These are phyloP conservation scores for Acrocephalus kingi DNA, from an alignment of 2,113 vertebrate genomes.

Conservation along the genomic window DNA sequence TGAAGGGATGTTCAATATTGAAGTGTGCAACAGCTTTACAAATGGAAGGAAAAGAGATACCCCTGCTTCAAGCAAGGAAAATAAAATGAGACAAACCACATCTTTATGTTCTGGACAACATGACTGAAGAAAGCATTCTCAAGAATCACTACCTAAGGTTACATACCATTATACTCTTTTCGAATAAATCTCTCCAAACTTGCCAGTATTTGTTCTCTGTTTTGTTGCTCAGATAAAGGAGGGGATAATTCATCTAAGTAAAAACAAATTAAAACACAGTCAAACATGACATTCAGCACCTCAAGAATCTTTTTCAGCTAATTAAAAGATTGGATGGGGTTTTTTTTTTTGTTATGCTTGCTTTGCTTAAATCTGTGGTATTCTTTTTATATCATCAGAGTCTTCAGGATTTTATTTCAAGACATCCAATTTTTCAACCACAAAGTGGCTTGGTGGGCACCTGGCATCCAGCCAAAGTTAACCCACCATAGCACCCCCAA, in stretches of 20 bases:
- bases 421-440: neutral
- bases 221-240: conserved; percentile 88
- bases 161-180: conserved; percentile 94
- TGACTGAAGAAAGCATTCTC: neutral
- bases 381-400: neutral
- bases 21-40: neutral
- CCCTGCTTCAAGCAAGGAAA: neutral
- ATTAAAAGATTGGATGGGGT: neutral
- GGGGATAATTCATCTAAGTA: conserved; percentile 89
- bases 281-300: neutral
- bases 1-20: neutral
- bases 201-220: conserved; percentile 92
- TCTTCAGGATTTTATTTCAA: neutral
- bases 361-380: neutral
- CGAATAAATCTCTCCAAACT: conserved; percentile 95
- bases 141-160: neutral
- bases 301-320: neutral
- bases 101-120: neutral
- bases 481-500: neutral
- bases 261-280: conserved; percentile 31
- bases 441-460: neutral
- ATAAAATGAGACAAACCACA: neutral
- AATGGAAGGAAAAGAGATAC: neutral
- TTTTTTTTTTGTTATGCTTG: neutral
- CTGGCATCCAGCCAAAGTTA: neutral